Percentiles rank a stretch among this genome's conserved stretches.
phyloP scores from a whole-genome alignment of 1,140 invertebrate species.

The Habropoda laboriosa region DNA sequence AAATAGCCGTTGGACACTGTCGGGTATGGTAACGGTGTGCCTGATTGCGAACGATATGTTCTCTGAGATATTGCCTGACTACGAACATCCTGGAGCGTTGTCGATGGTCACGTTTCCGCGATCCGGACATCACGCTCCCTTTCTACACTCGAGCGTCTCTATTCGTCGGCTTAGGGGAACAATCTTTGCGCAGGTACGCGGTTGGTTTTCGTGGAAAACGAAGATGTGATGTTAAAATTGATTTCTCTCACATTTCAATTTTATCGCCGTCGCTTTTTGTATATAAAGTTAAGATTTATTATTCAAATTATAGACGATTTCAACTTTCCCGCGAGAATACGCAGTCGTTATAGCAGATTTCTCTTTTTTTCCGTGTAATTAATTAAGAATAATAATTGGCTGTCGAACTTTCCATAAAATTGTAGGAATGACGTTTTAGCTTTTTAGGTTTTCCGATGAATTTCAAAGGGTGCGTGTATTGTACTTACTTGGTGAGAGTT shows the following conservation, averaged over 20 bases:
- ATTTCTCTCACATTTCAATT: too few species aligned
- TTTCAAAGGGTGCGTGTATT: background rate
- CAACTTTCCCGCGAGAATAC: conserved; percentile 28
- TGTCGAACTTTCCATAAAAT: conserved; percentile 24
- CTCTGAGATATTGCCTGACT: conserved; percentile 61
- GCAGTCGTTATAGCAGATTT: conserved; percentile 35
- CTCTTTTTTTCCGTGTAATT: conserved; percentile 36
- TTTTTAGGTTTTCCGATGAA: too few species aligned
- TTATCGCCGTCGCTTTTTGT: too few species aligned
- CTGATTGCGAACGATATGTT: conserved; percentile 69
- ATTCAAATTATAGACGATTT: too few species aligned
- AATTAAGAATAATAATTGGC: conserved; percentile 17
- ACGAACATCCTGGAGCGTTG: conserved; percentile 66
- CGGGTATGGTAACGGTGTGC: conserved; percentile 64
- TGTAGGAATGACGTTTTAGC: too few species aligned
- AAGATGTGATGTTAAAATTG: too few species aligned
- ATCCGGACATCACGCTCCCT: conserved; percentile 65
- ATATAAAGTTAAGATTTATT: too few species aligned
- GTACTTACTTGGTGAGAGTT: conserved; percentile 95
- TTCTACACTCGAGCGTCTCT: conserved; percentile 53
- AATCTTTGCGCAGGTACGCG: background rate
- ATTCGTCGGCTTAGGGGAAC: conserved; percentile 33
- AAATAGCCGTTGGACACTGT: conserved; percentile 70
- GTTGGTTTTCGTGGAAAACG: background rate
- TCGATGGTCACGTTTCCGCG: conserved; percentile 69